Conservation (phyloP, 2,888 invertebrate species). For the Eupithecia tripunctaria region DNA sequence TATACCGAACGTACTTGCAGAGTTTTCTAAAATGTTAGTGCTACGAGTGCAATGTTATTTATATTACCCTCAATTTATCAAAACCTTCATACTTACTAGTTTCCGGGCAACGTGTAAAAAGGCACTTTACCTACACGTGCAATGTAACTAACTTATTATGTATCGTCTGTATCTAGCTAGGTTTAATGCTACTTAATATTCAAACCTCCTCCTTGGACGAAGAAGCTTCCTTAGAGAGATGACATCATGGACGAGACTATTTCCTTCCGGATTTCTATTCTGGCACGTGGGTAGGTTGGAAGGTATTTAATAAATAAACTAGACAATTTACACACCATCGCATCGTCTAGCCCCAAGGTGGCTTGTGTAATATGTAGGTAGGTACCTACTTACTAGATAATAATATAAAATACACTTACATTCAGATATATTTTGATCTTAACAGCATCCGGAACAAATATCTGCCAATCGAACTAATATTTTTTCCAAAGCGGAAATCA, state of each 20-base stretch:
- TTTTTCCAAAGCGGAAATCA: too few relatives aligned
- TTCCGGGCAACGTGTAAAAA: not conserved
- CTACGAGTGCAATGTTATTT: too few relatives aligned
- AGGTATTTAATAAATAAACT: too few relatives aligned
- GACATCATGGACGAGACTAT: constrained; percentile 32
- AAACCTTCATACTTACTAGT: too few relatives aligned
- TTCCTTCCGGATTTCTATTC: constrained; percentile 32
- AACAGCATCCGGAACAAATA: too few relatives aligned
- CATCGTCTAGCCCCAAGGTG: not conserved
- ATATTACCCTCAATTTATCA: not conserved
- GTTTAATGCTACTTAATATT: constrained; percentile 28
- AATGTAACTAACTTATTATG: too few relatives aligned
- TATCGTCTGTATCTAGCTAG: not conserved
- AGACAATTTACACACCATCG: not conserved
- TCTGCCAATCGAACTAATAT: too few relatives aligned
- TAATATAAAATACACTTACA: not conserved
- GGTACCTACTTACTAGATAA: not conserved
- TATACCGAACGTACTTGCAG: constrained; percentile 44
- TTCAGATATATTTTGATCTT: too few relatives aligned
- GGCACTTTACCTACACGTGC: not conserved
- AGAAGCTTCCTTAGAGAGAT: constrained; percentile 28
- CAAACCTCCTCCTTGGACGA: constrained; percentile 27
- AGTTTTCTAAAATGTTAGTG: not conserved
- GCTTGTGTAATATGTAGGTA: not conserved
- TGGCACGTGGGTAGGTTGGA: not conserved